Percentiles rank a stretch among this genome's conserved stretches.
Evolutionary conservation across 2,888 invertebrate genomes (phyloP).

Genomic region (Lepidocyrtoides sp.): DNA sequence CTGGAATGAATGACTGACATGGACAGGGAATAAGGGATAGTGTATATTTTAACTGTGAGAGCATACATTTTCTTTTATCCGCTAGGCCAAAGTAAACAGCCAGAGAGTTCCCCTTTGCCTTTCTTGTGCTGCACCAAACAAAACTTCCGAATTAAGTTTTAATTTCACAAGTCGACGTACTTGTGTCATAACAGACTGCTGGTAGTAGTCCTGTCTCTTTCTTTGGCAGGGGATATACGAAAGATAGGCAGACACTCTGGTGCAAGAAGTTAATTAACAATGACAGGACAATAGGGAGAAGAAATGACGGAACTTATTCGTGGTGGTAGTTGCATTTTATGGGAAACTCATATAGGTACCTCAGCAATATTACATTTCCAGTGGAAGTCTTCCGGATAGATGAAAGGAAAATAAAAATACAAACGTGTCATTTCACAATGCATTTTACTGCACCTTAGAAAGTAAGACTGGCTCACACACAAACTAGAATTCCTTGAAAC

Average conservation of each 20-base stretch:
- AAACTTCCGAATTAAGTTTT: slow-evolving; percentile 58
- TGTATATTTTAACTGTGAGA: not conserved
- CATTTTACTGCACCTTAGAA: slow-evolving; percentile 28
- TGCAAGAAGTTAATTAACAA: slow-evolving; percentile 59
- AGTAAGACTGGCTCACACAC: not conserved
- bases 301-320: not conserved
- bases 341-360: not conserved
- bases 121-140: slow-evolving; percentile 45
- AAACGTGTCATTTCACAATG: slow-evolving; percentile 12
- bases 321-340: slow-evolving; percentile 32
- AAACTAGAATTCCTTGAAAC: too few relatives aligned
- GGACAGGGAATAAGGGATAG: slow-evolving; percentile 12
- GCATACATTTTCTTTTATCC: not conserved
- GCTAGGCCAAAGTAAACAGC: not conserved
- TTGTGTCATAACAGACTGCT: not conserved
- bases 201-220: not conserved
- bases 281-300: slow-evolving; percentile 45
- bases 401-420: not conserved
- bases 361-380: slow-evolving; percentile 36
- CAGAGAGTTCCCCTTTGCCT: slow-evolving; percentile 15
- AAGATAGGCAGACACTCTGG: slow-evolving; percentile 11
- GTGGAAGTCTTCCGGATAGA: slow-evolving; percentile 13
- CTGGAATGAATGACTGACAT: slow-evolving; percentile 13
- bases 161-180: not conserved
- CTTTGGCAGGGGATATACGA: slow-evolving; percentile 2